phyloP scores from a whole-genome alignment of 2,888 invertebrate species.

The Lasioglossum calceatum region DNA sequence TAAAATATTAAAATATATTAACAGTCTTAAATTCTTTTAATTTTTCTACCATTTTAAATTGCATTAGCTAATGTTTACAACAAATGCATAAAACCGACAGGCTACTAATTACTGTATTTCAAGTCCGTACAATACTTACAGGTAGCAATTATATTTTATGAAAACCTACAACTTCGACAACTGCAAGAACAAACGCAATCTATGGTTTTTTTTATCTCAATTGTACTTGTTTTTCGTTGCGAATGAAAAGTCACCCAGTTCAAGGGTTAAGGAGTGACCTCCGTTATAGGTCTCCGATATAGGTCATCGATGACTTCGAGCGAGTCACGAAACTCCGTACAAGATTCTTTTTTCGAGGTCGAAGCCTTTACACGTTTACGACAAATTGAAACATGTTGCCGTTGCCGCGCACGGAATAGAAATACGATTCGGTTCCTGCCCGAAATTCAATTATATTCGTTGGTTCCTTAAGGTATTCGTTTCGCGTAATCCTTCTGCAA shows the following conservation, averaged over 20 bases:
- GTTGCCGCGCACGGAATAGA: constrained; percentile 42
- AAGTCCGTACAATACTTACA: not conserved
- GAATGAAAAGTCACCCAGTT: not conserved
- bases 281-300: not conserved
- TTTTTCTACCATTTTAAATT: too few relatives aligned
- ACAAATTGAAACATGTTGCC: constrained; percentile 49
- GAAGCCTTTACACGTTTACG: constrained; percentile 47
- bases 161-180: not conserved
- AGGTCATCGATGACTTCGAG: not conserved
- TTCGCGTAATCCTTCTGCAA: constrained; percentile 59
- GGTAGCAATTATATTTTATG: not conserved
- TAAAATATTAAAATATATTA: too few relatives aligned
- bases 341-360: constrained; percentile 22
- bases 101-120: too few relatives aligned
- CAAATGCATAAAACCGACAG: too few relatives aligned
- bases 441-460: constrained; percentile 54
- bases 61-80: too few relatives aligned
- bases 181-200: too few relatives aligned
- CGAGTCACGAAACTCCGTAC: not conserved
- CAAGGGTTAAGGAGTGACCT: not conserved
- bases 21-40: too few relatives aligned
- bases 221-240: not conserved
- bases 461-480: constrained; percentile 52
- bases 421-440: constrained; percentile 14
- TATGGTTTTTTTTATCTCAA: too few relatives aligned